Base-by-base conservation (phyloP, 2,888 invertebrate genomes). In the Auanema freiburgensis region DNA sequence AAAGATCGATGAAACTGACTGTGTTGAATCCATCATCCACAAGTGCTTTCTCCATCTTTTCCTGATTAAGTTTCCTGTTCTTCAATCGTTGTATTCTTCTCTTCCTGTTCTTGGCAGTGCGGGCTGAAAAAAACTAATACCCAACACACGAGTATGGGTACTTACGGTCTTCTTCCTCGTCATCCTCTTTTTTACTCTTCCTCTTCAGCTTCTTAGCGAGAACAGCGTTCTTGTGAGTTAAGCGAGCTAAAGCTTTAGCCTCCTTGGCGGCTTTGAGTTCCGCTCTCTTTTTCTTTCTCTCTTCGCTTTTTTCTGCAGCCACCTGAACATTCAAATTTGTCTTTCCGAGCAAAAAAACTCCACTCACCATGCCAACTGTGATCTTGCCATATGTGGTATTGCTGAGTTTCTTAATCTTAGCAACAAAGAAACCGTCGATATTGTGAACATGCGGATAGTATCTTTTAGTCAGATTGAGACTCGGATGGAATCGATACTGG, bases 361-460 rank as follows among this genome's bases (percentile, higher is more conserved):
- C 1, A 52, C 54, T 59, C 18, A 64, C 64, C 16, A 58, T 58
- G n/a, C 55, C 52, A 12, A 71, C 69, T 4, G 57, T 67, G 21
- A 67, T 62, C 44, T 67, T 71, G 50, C 66, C 69, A 63, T 59
- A 59, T 42, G 69, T 71, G 3, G 70, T 69, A 86, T 95, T 92
- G 0, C 92, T 92, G 84, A 95, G 91, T 84, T 99, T 99, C 86
- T 94, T 93, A 14, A 99, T 85, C 86, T 99, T 99, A 0, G 96
- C 96, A 1, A 99, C 95, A 87, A 91, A 99, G 85, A 99, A 99
- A 3, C 98, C 98, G 86, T 99, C 98, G 91, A 98, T 92, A 84
- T 99, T 99, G 84, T 98, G 94, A 2, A 91, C 90, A 84, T 99
- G 98, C 0, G 98, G 98, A 86, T 98, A 99, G 86, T 92, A 95